phyloP scores from a whole-genome alignment of 2,113 vertebrate species.

The Phrynocephalus versicolor region DNA sequence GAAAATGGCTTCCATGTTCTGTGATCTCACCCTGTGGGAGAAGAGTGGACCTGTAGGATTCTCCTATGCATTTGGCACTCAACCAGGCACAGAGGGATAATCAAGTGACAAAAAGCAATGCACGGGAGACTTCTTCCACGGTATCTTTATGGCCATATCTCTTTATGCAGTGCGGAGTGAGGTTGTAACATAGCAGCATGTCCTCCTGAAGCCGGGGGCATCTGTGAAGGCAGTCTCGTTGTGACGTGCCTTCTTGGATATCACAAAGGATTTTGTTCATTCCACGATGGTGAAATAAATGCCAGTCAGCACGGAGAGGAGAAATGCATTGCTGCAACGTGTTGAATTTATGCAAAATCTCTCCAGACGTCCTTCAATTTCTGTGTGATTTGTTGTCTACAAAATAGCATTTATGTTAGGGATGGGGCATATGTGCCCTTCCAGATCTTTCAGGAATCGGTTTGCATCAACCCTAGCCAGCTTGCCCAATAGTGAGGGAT shows the following conservation, averaged over 20 bases:
- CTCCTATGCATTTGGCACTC: neutral
- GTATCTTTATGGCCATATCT: neutral
- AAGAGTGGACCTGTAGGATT: no score
- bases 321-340: neutral
- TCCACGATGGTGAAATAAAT: neutral
- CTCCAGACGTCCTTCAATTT: conserved; percentile 5
- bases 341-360: neutral
- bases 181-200: neutral
- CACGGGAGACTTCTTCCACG: neutral
- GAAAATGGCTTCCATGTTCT: neutral
- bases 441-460: neutral
- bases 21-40: no score
- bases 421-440: neutral
- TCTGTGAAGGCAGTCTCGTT: neutral
- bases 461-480: neutral
- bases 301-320: neutral
- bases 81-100: neutral
- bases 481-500: neutral
- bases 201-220: neutral
- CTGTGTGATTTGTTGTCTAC: neutral
- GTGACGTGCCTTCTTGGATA: neutral
- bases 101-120: neutral
- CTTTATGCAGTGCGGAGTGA: neutral
- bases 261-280: neutral
- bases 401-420: neutral